These are phyloP conservation scores for Excalfactoria chinensis DNA, from an alignment of 2,113 vertebrate genomes.

Conservation along the genomic window DNA sequence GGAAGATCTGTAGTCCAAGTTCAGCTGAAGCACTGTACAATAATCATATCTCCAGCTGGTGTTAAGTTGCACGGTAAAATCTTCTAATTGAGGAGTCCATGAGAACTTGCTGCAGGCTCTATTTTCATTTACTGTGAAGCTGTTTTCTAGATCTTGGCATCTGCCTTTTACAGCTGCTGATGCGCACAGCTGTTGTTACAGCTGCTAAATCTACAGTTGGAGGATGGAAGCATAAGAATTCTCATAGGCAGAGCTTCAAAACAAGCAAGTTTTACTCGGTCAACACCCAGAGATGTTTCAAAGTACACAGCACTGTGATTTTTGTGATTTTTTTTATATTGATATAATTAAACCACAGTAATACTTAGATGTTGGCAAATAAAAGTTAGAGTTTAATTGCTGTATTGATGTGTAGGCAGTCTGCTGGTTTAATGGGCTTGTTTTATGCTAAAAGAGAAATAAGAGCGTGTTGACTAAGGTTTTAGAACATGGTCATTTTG, in stretches of 20 bases:
- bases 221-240: neutral
- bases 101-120: neutral
- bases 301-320: slow-evolving; percentile 10
- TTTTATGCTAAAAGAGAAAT: neutral
- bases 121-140: neutral
- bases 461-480: neutral
- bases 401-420: rapidly evolving
- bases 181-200: slow-evolving; percentile 45
- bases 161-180: slow-evolving; percentile 28
- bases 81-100: neutral
- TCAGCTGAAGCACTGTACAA: neutral
- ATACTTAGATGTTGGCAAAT: neutral
- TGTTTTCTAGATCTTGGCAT: neutral
- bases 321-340: slow-evolving; percentile 14
- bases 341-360: neutral
- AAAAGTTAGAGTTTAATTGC: neutral
- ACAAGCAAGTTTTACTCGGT: neutral
- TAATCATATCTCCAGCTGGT: neutral
- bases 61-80: neutral
- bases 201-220: neutral
- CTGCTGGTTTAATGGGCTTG: neutral
- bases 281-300: neutral
- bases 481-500: neutral
- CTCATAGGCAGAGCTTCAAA: neutral
- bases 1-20: neutral